A percentile compares a stretch with the other conserved stretches of the same genome.
Evolutionary conservation across 2,113 vertebrate species (phyloP).

Genomic region (Jaculus jaculus): DNA sequence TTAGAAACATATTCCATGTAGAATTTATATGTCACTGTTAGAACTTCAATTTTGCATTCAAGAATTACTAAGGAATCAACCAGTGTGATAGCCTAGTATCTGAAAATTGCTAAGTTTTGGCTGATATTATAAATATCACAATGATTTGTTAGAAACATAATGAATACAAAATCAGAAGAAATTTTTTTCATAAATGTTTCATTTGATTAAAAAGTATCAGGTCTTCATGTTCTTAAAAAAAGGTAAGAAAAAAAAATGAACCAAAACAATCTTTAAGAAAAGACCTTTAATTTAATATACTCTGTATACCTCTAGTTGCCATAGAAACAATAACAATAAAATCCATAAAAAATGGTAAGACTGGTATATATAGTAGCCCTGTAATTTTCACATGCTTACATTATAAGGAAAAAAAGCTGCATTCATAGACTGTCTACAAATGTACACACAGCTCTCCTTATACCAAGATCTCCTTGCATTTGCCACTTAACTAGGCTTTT

Average conservation of each 20-base stretch:
- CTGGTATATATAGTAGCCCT: background rate
- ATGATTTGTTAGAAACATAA: conserved; percentile 10
- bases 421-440: conserved; percentile 77
- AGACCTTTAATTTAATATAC: conserved; percentile 71
- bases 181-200: background rate
- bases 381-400: conserved; percentile 50
- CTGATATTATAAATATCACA: conserved; percentile 9
- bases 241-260: background rate
- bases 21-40: background rate
- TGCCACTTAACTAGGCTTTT: conserved; percentile 86
- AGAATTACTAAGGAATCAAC: conserved; percentile 21
- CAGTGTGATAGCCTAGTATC: background rate
- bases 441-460: conserved; percentile 67
- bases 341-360: background rate
- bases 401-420: conserved; percentile 71
- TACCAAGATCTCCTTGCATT: conserved; percentile 92
- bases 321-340: conserved; percentile 57
- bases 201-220: conserved; percentile 22
- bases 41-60: conserved; percentile 31
- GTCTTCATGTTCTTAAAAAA: background rate
- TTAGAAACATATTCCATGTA: background rate
- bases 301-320: conserved; percentile 79
- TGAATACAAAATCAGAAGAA: conserved; percentile 13
- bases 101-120: conserved; percentile 9
- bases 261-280: background rate